phyloP scores from a whole-genome alignment of 2,113 vertebrate species.

The Pipra filicauda region DNA sequence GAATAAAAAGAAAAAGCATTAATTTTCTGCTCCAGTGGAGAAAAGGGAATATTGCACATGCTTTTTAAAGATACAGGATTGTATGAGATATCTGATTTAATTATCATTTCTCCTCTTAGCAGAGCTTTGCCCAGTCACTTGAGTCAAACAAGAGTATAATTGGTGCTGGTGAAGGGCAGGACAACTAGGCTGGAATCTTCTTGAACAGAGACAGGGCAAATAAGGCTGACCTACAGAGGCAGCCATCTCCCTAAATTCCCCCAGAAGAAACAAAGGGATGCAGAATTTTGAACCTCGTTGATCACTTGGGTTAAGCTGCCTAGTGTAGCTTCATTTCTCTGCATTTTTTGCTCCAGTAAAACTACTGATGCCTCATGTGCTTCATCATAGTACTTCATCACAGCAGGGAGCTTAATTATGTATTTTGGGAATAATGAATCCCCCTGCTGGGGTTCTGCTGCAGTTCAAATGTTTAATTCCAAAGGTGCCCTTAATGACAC shows the following conservation, averaged over 20 bases:
- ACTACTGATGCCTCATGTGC: neutral
- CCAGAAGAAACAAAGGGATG: neutral
- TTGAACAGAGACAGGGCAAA: neutral
- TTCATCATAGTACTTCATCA: neutral
- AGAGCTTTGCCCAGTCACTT: neutral
- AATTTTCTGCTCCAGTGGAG: neutral
- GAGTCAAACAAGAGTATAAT: neutral
- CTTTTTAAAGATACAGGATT: neutral
- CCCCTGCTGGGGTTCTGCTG: neutral
- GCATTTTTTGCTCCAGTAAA: neutral
- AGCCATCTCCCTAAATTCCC: neutral
- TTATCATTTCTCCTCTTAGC: neutral
- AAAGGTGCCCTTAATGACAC: neutral
- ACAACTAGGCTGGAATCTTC: neutral
- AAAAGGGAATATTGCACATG: neutral
- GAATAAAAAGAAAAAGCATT: neutral
- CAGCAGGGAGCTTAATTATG: neutral
- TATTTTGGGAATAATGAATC: neutral
- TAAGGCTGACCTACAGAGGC: neutral
- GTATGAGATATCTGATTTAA: neutral
- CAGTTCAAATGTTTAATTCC: neutral
- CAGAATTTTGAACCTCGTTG: neutral
- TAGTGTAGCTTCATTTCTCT: neutral
- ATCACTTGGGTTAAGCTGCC: neutral
- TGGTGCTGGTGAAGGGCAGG: neutral